Evolutionary conservation across 1,140 invertebrate genomes (phyloP).

Genomic region (Diorhabda elongata): DNA sequence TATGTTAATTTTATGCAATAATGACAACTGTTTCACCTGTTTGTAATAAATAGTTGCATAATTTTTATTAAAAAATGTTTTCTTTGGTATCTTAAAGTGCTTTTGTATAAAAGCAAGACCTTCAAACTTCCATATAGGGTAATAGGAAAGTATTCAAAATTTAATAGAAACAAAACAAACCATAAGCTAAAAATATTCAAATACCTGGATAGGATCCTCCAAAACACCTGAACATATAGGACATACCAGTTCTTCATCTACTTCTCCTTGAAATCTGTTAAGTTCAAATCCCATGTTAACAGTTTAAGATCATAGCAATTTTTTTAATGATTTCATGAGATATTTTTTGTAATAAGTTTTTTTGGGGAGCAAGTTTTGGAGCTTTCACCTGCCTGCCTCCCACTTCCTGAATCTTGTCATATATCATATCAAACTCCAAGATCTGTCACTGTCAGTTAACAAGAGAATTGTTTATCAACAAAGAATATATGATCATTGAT

Average conservation of each 20-base stretch:
- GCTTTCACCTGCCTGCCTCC: not conserved
- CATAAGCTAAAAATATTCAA: too few relatives aligned
- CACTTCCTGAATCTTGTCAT: constrained; percentile 1
- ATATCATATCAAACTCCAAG: too few relatives aligned
- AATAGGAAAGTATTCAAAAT: too few relatives aligned
- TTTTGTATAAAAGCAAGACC: too few relatives aligned
- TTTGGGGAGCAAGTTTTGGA: not conserved
- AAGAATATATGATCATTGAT: too few relatives aligned
- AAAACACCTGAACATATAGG: constrained; percentile 88
- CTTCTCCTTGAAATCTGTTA: constrained; percentile 81
- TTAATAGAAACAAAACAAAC: too few relatives aligned
- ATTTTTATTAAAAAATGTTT: not conserved
- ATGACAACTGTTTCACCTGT: not conserved
- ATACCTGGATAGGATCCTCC: constrained; percentile 85
- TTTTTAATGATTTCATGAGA: constrained; percentile 1
- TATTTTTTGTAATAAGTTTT: not conserved
- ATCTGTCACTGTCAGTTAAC: too few relatives aligned
- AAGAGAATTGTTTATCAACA: too few relatives aligned
- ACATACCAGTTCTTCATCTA: constrained; percentile 89
- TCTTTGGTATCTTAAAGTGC: too few relatives aligned
- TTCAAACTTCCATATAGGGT: too few relatives aligned
- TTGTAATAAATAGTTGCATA: not conserved
- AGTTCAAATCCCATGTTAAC: constrained; percentile 83
- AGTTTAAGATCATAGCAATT: not conserved
- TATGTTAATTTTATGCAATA: not conserved